Percentiles rank a stretch among this genome's conserved stretches.
Conservation (phyloP, 2,888 invertebrate genomes). For the Drosophila aldrichi region DNA sequence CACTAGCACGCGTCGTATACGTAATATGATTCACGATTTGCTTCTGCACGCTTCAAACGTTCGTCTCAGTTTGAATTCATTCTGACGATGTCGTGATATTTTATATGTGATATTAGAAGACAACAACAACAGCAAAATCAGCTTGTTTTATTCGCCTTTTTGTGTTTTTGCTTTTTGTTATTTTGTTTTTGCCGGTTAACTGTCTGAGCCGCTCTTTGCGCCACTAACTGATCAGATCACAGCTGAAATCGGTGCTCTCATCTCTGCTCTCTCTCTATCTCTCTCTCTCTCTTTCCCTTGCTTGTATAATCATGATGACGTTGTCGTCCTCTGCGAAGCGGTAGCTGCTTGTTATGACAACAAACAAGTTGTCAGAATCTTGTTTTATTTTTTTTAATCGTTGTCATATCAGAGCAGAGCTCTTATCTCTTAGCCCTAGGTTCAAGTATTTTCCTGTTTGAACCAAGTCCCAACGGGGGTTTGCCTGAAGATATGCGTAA, state of each 20-base stretch:
- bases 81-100: conserved; percentile 82
- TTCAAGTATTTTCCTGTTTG: conserved; percentile 43
- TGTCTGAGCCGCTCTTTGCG: conserved; percentile 20
- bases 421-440: conserved; percentile 19
- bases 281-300: conserved; percentile 6
- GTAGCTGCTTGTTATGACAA: conserved; percentile 71
- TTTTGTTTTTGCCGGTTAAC: conserved; percentile 64
- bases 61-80: conserved; percentile 83
- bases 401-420: conserved; percentile 27
- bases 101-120: conserved; percentile 66
- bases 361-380: conserved; percentile 73
- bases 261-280: conserved; percentile 3
- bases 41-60: conserved; percentile 78
- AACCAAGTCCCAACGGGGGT: conserved; percentile 5
- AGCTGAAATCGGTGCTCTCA: conserved; percentile 8
- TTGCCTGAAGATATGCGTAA: conserved; percentile 10
- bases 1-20: conserved; percentile 18
- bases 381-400: conserved; percentile 59
- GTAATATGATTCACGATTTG: conserved; percentile 26
- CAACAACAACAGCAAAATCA: conserved; percentile 3
- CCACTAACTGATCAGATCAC: conserved; percentile 13
- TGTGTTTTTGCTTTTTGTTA: conserved; percentile 30
- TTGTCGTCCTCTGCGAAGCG: conserved; percentile 26
- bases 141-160: neutral
- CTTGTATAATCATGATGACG: conserved; percentile 38